Evolutionary conservation across 2,888 invertebrate genomes (phyloP), one percentile per base, ranked within the genome.

Genomic region (Strigamia maritima): DNA sequence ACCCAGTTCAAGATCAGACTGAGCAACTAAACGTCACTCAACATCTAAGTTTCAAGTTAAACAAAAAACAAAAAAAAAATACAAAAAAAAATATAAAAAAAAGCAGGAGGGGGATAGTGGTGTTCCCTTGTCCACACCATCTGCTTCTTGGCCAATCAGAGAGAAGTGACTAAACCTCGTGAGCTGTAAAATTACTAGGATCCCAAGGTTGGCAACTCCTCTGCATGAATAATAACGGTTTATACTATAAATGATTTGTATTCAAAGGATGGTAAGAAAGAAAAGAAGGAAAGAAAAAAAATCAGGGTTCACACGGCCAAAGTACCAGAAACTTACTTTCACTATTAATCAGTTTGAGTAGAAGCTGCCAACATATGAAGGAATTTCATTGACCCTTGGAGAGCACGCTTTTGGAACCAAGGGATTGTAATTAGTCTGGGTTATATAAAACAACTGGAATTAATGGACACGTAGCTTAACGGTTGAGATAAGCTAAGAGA

Each of bases 141-240:
- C 60, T 60, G 24, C 60, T 60, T 19, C 24, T 60, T 8, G 10
- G 24, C 60, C 60, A 60, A 60, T 60, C 22, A 60, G 10, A 2
- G 60, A 19, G 60, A 2, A n/a, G 16, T n/a, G 14, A n/a, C 49
- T 14, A 49, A n/a, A 60, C 60, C 22, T 60, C 60, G 60, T 60
- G 22, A 60, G 60, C 60, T 60, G 60, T 24, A 60, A 60, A 60
- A 60, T 60, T 19, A 24, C 19, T 60, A 16, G 10, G 19, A 60
- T 19, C 60, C 10, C 60, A 60, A 60, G 60, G 60, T 60, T 60
- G 60, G 60, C 60, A 60, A 60, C 60, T 60, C 60, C 60, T 60
- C 24, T 60, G 60, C 60, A 19, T 60, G n/a, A 60, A 60, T 60
- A 60, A 60, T 60, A 60, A 60, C 60, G 60, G 60, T 60, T 24